Conservation (phyloP, 2,888 invertebrate genomes). For the Zele albiditarsus region DNA sequence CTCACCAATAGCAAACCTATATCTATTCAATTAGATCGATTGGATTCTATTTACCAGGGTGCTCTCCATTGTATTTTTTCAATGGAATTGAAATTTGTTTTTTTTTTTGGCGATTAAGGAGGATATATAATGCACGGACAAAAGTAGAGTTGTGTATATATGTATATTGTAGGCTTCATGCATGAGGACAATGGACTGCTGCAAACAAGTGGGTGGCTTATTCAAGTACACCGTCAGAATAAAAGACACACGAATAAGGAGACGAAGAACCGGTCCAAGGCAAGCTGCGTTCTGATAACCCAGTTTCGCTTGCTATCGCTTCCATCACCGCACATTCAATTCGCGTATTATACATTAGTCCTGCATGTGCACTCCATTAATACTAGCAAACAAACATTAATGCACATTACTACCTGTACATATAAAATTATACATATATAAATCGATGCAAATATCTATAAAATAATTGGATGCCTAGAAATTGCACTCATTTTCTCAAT, state of each 20-base stretch:
- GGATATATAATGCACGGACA: neutral
- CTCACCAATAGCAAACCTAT: too few relatives aligned
- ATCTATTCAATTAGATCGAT: too few relatives aligned
- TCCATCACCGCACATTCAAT: conserved; percentile 56
- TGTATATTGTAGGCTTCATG: neutral
- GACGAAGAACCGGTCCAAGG: conserved; percentile 66
- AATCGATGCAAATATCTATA: too few relatives aligned
- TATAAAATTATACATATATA: too few relatives aligned
- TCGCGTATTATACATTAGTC: conserved; percentile 13
- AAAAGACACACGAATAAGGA: conserved; percentile 47
- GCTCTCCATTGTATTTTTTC: too few relatives aligned
- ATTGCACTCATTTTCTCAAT: neutral
- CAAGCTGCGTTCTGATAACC: conserved; percentile 70
- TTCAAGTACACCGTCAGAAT: conserved; percentile 27
- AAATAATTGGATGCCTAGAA: neutral
- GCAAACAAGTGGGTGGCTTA: conserved; percentile 45
- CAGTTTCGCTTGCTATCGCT: conserved; percentile 67
- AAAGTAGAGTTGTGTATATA: neutral
- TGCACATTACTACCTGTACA: neutral
- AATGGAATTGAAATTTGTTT: neutral
- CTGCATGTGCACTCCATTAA: neutral
- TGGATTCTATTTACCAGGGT: too few relatives aligned
- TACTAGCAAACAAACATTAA: neutral
- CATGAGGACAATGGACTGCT: conserved; percentile 13
- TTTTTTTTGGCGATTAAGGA: neutral